Base-by-base conservation (phyloP, 2,113 vertebrate species). In the Gymnobelideus leadbeateri region DNA sequence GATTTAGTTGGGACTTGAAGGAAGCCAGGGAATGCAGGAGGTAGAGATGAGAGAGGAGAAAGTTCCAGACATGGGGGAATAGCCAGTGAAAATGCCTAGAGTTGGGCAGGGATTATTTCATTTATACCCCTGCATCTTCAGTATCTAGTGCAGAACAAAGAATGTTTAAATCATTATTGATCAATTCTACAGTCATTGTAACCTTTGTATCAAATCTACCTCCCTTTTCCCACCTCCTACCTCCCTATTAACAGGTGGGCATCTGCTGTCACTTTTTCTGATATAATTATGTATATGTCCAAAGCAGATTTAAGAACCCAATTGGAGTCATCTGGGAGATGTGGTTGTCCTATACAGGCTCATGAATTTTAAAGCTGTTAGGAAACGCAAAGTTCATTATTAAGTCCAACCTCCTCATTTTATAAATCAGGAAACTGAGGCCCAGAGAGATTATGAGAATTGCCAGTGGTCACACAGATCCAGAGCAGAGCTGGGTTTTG, bases 261-360 rank as follows among this genome's bases (percentile, higher is more conserved):
- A 11, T 68, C 3, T 68, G 3, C 37, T 93, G 46, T 46, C 31
- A 37, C n/a, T 51, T 93, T 55, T n/a, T 46, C 24, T 68, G 52
- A 28, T 68, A 92, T 46, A 96, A 92, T 49, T 96, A n/a, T 84
- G 12, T 94, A 11, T 61, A 61, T 61, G 8, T 61, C 55, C 55
- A 61, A 61, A 43, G 90, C 46, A 93, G 55, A 54, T 37, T 21
- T 31, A 24, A 89, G 12, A 23, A n/a, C 43, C 90, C 93, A 91
- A 37, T 0, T 50, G 51, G 19, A 61, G 24, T 25, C 47, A 57
- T 37, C 8, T 51, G 8, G 21, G 16, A 26, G 9, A 61, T 28
- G 55, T 31, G 28, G 28, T 61, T 2, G 26, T 55, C 24, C 24
- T 26, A 8, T 55, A 55, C 54, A 55, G 24, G 24, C 8, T 55